These are phyloP conservation scores for Steatocranus sp. DNA, from an alignment of 2,797 vertebrate genomes.

Conservation along the genomic window DNA sequence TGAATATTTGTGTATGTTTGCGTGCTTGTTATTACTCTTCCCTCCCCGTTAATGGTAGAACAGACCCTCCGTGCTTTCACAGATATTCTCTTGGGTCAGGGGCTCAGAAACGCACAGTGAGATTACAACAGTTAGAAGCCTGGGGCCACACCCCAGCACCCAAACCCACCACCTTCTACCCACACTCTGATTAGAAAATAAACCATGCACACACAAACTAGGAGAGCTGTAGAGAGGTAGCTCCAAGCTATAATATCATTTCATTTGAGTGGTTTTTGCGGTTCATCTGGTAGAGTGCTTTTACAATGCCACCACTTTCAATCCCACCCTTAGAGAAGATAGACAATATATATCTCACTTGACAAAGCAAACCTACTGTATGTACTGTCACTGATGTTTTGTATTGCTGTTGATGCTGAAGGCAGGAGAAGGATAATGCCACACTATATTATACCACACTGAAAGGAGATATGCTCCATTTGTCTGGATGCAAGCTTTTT, in stretches of 20 bases:
- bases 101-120: slow-evolving; percentile 51
- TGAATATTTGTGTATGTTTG: slow-evolving; percentile 37
- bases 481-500: slow-evolving; percentile 50
- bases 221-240: slow-evolving; percentile 52
- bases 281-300: slow-evolving; percentile 63
- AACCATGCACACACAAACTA: slow-evolving; percentile 47
- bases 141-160: slow-evolving; percentile 43
- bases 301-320: slow-evolving; percentile 63
- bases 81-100: slow-evolving; percentile 54
- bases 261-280: slow-evolving; percentile 68
- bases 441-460: slow-evolving; percentile 17
- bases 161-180: slow-evolving; percentile 45
- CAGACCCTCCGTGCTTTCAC: slow-evolving; percentile 30
- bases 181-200: slow-evolving; percentile 69
- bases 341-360: slow-evolving; percentile 66
- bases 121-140: slow-evolving; percentile 57
- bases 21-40: slow-evolving; percentile 43
- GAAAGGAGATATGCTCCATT: slow-evolving; percentile 54
- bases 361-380: slow-evolving; percentile 50
- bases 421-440: slow-evolving; percentile 52
- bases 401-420: slow-evolving; percentile 53
- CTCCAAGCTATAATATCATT: slow-evolving; percentile 72
- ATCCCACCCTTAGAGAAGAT: slow-evolving; percentile 60
- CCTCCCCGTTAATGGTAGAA: slow-evolving; percentile 23
- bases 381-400: slow-evolving; percentile 47